A percentile compares a stretch with the other conserved stretches of the same genome.
Conservation (phyloP, 1,140 invertebrate genomes). For the Leptinotarsa defecta region DNA sequence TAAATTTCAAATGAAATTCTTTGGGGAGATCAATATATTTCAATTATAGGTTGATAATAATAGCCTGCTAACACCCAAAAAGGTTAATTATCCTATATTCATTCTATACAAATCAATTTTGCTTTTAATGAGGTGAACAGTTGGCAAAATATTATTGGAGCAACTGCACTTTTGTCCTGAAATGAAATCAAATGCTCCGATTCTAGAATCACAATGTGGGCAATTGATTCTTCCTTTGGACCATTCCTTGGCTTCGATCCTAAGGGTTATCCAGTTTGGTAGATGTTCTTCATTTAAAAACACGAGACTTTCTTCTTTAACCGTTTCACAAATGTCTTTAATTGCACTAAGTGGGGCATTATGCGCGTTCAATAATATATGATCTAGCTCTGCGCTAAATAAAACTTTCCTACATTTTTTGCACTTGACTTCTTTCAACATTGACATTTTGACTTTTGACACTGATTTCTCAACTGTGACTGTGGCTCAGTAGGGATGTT, state of each 20-base stretch:
- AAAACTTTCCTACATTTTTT: slow-evolving; percentile 40
- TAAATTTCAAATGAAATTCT: neutral
- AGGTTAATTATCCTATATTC: neutral
- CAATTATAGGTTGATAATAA: no score
- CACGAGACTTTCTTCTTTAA: slow-evolving; percentile 29
- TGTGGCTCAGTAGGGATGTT: no score
- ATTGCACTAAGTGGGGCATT: neutral
- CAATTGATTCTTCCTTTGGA: slow-evolving; percentile 59
- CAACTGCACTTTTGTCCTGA: slow-evolving; percentile 58
- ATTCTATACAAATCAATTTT: slow-evolving; percentile 51
- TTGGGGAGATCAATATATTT: neutral
- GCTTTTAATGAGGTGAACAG: slow-evolving; percentile 56
- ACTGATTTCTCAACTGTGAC: no score
- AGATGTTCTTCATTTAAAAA: slow-evolving; percentile 43
- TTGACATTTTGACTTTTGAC: neutral
- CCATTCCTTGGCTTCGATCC: slow-evolving; percentile 52
- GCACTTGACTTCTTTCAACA: slow-evolving; percentile 40
- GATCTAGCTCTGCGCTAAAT: slow-evolving; percentile 19
- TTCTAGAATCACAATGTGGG: slow-evolving; percentile 55
- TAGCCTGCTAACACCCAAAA: no score
- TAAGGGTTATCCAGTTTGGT: slow-evolving; percentile 38
- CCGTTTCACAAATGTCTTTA: slow-evolving; percentile 16
- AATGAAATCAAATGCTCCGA: slow-evolving; percentile 61
- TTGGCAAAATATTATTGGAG: slow-evolving; percentile 51
- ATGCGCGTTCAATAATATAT: slow-evolving; percentile 41